Evolutionary conservation across 2,113 vertebrate genomes (phyloP).

Genomic region (Vicugna pacos): DNA sequence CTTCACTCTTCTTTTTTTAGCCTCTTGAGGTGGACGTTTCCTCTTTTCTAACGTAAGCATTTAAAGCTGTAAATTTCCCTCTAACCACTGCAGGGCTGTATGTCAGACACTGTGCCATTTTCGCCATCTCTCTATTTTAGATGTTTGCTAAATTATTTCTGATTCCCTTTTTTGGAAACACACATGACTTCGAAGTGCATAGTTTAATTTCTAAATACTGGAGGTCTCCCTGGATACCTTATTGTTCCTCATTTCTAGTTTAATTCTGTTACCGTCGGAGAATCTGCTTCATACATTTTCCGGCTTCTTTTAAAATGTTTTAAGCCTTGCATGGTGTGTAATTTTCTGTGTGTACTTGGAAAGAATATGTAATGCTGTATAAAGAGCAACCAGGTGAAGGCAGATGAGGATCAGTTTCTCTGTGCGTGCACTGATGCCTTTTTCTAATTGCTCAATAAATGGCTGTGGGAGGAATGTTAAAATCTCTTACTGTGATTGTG

Average conservation of each 20-base stretch:
- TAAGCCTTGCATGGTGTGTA: background rate
- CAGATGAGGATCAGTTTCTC: background rate
- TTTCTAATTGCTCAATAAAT: background rate
- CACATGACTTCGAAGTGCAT: background rate
- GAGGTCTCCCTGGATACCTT: background rate
- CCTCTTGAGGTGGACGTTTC: background rate
- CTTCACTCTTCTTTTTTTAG: background rate
- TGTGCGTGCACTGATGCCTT: background rate
- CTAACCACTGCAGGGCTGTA: background rate
- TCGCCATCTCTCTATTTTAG: background rate
- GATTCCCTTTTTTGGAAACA: slow-evolving; percentile 18
- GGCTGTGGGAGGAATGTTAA: background rate
- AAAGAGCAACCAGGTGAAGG: background rate
- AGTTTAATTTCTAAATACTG: slow-evolving; percentile 27
- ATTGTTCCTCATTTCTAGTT: slow-evolving; percentile 34
- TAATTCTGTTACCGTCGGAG: background rate
- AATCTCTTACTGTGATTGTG: background rate
- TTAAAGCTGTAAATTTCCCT: background rate
- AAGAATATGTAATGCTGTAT: background rate
- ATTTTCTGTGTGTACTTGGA: background rate
- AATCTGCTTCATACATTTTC: background rate
- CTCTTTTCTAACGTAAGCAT: background rate
- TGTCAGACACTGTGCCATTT: background rate
- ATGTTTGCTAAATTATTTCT: background rate
- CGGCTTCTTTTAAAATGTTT: background rate